Conservation (phyloP, 2,113 vertebrate species). For the Melanotaenia duboulayi region DNA sequence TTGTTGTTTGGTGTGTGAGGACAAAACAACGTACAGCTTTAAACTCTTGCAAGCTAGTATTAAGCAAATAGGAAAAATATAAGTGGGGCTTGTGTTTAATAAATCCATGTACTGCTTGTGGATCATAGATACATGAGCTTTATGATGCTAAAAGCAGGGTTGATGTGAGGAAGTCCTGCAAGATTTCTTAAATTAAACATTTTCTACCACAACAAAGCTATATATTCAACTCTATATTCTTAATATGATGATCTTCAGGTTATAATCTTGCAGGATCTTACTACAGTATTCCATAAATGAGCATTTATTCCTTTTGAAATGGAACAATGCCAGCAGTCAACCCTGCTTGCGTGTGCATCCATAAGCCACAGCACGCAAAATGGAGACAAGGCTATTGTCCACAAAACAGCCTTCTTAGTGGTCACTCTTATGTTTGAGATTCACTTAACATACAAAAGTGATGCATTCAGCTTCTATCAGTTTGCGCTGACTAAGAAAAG, state of each 20-base stretch:
- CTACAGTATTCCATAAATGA: slow-evolving; percentile 60
- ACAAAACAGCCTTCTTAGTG: slow-evolving; percentile 54
- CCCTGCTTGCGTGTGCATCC: slow-evolving; percentile 81
- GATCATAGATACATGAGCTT: slow-evolving; percentile 84
- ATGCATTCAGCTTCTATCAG: slow-evolving; percentile 72
- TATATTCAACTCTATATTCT: slow-evolving; percentile 70
- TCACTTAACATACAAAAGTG: slow-evolving; percentile 54
- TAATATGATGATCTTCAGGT: slow-evolving; percentile 74
- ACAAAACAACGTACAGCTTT: slow-evolving; percentile 73
- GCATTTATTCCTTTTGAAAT: slow-evolving; percentile 31
- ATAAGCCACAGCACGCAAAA: slow-evolving; percentile 74
- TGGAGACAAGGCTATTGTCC: slow-evolving; percentile 58
- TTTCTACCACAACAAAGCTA: slow-evolving; percentile 64
- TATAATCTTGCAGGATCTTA: slow-evolving; percentile 73
- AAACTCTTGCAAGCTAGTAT: slow-evolving; percentile 72
- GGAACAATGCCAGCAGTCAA: slow-evolving; percentile 71
- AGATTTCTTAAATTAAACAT: slow-evolving; percentile 61
- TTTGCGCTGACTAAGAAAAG: slow-evolving; percentile 65
- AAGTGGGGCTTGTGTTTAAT: slow-evolving; percentile 77
- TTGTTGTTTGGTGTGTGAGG: slow-evolving; percentile 51
- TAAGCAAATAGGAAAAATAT: slow-evolving; percentile 66
- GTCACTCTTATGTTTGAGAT: slow-evolving; percentile 69
- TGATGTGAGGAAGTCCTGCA: slow-evolving; percentile 75
- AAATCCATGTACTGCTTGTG: slow-evolving; percentile 69
- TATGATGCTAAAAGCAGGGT: slow-evolving; percentile 86